Evolutionary conservation across 2,113 vertebrate species (phyloP).

Genomic region (Petromus typicus): DNA sequence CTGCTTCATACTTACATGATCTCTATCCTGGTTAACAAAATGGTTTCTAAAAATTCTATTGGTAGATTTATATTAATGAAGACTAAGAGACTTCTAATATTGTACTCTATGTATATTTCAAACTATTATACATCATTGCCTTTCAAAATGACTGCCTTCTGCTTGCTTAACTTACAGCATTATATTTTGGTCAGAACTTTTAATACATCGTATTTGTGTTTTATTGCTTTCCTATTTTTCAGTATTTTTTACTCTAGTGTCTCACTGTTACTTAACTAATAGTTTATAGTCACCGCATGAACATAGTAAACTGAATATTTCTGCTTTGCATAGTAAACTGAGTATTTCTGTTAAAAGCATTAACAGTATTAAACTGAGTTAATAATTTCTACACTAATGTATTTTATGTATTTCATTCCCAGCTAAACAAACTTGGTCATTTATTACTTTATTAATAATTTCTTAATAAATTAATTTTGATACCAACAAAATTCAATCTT

Average conservation of each 20-base stretch:
- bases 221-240: background rate
- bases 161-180: background rate
- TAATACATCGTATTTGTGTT: background rate
- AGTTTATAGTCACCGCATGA: background rate
- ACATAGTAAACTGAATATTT: background rate
- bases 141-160: background rate
- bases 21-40: background rate
- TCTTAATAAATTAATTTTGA: background rate
- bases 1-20: background rate
- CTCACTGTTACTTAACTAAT: background rate
- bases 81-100: constrained; percentile 42
- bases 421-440: accelerated
- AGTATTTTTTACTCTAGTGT: background rate
- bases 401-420: constrained; percentile 1
- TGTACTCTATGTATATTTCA: constrained; percentile 24
- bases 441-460: background rate
- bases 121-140: background rate
- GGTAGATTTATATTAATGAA: constrained; percentile 41
- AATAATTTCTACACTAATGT: background rate
- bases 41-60: background rate
- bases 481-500: background rate
- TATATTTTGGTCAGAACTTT: constrained; percentile 5
- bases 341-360: background rate
- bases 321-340: background rate
- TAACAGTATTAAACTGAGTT: background rate